Evolutionary conservation across 2,797 vertebrate species (phyloP), one percentile per base, ranked within the genome.

Genomic region (Gymnodraco acuticeps): DNA sequence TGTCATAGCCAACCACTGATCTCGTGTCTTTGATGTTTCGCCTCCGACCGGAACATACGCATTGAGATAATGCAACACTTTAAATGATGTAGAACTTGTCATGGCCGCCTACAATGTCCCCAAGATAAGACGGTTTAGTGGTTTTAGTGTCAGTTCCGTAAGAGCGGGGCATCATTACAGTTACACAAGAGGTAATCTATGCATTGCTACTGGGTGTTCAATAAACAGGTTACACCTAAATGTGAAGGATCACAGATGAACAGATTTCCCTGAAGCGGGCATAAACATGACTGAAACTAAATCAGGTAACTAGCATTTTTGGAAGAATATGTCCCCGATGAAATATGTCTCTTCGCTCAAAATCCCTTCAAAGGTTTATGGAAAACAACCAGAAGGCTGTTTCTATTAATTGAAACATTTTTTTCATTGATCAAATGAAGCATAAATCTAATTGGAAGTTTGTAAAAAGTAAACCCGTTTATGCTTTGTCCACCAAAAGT

Each of bases 21-120:
- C 86, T 91, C 60, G 64, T 86, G 88, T 87, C 91, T 93, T 92
- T 91, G 92, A 93, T 91, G 88, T 92, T 94, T 93, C 63, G 84
- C 87, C 73, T 85, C 86, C 83, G 78, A 91, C 82, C 75, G 73
- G 83, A 86, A 77, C 76, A 68, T 87, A 84, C 58, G 17, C 83
- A 70, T 67, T 64, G 72, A 84, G 87, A 90, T 88, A 90, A 89
- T 77, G 88, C 87, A 85, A 88, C 82, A 79, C 88, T 88, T 89
- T 67, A 89, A 89, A 87, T 80, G 88, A 76, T 84, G 84, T 85
- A 61, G 77, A 88, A 92, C 83, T 73, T 76, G 88, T 89, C 90
- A 90, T 88, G 84, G 89, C 75, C 81, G 88, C 87, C 88, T 83
- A 90, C 86, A 41, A 88, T 88, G 80, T 91, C 89, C 85, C 77